phyloP scores from a whole-genome alignment of 2,797 vertebrate genomes.

The Coendou prehensilis region DNA sequence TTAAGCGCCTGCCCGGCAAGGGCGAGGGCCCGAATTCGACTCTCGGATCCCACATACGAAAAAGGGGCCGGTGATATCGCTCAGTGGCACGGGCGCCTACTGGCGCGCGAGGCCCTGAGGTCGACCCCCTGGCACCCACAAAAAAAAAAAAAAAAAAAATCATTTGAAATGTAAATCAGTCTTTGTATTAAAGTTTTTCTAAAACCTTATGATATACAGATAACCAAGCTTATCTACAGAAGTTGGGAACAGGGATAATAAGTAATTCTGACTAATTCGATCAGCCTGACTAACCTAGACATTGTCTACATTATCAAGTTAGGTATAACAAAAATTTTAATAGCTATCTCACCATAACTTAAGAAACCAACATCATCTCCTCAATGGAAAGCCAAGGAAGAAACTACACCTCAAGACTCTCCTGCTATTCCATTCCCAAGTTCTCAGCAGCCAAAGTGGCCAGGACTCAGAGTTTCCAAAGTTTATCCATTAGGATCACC shows the following conservation, averaged over 20 bases:
- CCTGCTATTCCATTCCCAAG: neutral
- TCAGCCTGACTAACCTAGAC: neutral
- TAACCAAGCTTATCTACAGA: neutral
- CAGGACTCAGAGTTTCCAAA: slow-evolving; percentile 24
- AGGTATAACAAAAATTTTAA: slow-evolving; percentile 20
- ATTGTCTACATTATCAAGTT: neutral
- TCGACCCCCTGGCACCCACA: no score
- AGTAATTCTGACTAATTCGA: neutral
- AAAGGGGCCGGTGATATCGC: no score
- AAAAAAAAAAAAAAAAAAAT: no score
- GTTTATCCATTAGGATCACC: neutral
- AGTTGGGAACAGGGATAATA: neutral
- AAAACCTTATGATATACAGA: neutral
- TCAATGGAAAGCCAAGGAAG: neutral
- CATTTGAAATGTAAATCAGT: slow-evolving; percentile 57
- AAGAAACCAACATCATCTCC: neutral
- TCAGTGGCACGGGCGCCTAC: no score
- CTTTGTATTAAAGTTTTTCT: neutral
- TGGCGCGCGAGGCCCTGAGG: no score
- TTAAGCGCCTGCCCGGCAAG: no score
- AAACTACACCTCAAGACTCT: neutral
- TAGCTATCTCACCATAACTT: neutral
- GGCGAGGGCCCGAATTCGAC: no score
- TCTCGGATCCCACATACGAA: no score
- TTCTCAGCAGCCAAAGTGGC: neutral